Percentiles rank a stretch among this genome's conserved stretches.
These are phyloP conservation scores for Drosophila hydei DNA, from an alignment of 1,140 invertebrate genomes.

Conservation along the genomic window DNA sequence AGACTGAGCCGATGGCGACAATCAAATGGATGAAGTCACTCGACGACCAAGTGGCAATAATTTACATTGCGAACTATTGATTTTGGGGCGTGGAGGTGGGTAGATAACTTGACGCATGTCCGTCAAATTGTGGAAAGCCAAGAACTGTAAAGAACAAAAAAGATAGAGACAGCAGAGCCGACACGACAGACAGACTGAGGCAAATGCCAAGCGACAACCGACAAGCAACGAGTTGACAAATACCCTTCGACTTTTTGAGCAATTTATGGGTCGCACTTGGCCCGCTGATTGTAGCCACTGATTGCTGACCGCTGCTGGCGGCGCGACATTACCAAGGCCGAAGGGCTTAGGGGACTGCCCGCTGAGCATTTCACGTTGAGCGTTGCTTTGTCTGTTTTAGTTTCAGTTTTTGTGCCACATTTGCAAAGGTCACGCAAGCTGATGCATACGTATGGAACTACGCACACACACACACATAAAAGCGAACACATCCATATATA, in stretches of 20 bases:
- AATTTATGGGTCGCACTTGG: slow-evolving; percentile 77
- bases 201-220: slow-evolving; percentile 24
- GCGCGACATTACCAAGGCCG: slow-evolving; percentile 61
- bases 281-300: slow-evolving; percentile 70
- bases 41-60: slow-evolving; percentile 60
- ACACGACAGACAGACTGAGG: slow-evolving; percentile 25
- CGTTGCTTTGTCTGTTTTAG: background rate
- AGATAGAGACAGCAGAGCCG: slow-evolving; percentile 36
- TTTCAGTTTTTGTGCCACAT: slow-evolving; percentile 55
- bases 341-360: slow-evolving; percentile 61
- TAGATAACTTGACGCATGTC: slow-evolving; percentile 74
- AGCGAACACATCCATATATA: background rate
- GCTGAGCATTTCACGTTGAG: slow-evolving; percentile 5
- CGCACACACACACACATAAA: background rate
- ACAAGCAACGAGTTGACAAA: slow-evolving; percentile 67
- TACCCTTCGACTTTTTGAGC: slow-evolving; percentile 77
- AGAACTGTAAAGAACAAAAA: slow-evolving; percentile 17
- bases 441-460: slow-evolving; percentile 10
- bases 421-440: slow-evolving; percentile 64
- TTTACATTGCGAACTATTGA: slow-evolving; percentile 78
- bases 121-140: slow-evolving; percentile 61
- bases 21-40: slow-evolving; percentile 73
- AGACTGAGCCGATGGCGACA: slow-evolving; percentile 40
- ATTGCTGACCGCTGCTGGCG: slow-evolving; percentile 52
- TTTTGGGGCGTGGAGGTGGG: slow-evolving; percentile 52